Evolutionary conservation across 2,797 vertebrate species (phyloP).

Genomic region (Chelon labrosus): DNA sequence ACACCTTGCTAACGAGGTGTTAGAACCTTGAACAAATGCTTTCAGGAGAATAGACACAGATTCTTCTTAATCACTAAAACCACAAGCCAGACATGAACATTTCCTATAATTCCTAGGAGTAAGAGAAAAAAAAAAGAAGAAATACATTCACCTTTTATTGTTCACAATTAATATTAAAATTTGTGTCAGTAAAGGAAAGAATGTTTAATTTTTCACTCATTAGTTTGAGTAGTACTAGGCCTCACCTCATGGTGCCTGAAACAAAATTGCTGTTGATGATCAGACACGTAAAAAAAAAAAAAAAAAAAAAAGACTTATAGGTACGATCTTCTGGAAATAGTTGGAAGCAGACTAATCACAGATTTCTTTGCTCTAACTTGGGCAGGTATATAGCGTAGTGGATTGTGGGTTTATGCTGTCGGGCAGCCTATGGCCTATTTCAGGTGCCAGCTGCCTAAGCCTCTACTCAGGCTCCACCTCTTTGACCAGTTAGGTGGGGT

Average conservation of each 20-base stretch:
- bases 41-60: not conserved
- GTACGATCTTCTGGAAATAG: not conserved
- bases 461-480: too few species aligned
- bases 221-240: not conserved
- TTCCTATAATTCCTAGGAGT: not conserved
- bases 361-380: not conserved
- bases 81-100: not conserved
- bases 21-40: not conserved
- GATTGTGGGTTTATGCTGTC: not conserved
- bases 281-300: not conserved
- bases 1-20: conserved; percentile 4
- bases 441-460: too few species aligned
- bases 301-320: not conserved
- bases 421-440: too few species aligned
- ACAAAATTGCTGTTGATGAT: not conserved
- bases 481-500: too few species aligned
- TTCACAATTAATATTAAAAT: conserved; percentile 1
- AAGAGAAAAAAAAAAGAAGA: not conserved
- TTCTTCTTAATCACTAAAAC: too few species aligned
- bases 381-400: not conserved
- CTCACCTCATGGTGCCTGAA: not conserved
- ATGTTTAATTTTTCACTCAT: not conserved
- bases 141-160: conserved; percentile 4
- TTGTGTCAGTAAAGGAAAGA: not conserved
- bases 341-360: not conserved